Evolutionary conservation across 2,113 vertebrate species (phyloP).

Genomic region (Dromaius novaehollandiae): DNA sequence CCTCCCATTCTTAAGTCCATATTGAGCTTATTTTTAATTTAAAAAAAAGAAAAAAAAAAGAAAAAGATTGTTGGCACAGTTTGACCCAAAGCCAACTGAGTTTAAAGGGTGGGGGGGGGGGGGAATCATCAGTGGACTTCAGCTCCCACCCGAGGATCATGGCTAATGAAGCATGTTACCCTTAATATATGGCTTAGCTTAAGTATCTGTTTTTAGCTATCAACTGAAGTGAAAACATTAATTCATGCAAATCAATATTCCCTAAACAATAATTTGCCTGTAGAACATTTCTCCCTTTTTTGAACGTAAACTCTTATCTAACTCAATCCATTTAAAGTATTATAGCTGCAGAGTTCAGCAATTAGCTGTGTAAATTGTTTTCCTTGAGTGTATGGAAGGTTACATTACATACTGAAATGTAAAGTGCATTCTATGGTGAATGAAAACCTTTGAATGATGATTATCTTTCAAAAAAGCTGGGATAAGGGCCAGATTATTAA

Average conservation of each 20-base stretch:
- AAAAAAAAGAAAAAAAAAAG: background rate
- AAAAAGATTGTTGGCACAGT: background rate
- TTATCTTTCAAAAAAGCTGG: constrained; percentile 31
- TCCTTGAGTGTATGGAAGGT: constrained; percentile 15
- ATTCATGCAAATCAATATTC: constrained; percentile 50
- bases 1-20: background rate
- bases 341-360: constrained; percentile 45
- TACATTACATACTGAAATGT: constrained; percentile 22
- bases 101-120: too few relatives aligned
- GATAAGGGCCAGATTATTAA: constrained; percentile 31
- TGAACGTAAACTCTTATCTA: constrained; percentile 39
- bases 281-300: constrained; percentile 11
- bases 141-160: background rate
- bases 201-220: constrained; percentile 21
- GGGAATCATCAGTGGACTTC: background rate
- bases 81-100: background rate
- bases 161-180: background rate
- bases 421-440: background rate
- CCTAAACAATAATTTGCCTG: constrained; percentile 54
- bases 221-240: constrained; percentile 52
- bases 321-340: constrained; percentile 6
- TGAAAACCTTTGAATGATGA: constrained; percentile 24
- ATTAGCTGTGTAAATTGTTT: constrained; percentile 49
- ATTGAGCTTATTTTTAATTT: background rate
- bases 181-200: background rate